Percentiles rank a stretch among this genome's conserved stretches.
These are phyloP conservation scores for Pimephales promelas DNA, from an alignment of 2,113 vertebrate species.

Conservation along the genomic window DNA sequence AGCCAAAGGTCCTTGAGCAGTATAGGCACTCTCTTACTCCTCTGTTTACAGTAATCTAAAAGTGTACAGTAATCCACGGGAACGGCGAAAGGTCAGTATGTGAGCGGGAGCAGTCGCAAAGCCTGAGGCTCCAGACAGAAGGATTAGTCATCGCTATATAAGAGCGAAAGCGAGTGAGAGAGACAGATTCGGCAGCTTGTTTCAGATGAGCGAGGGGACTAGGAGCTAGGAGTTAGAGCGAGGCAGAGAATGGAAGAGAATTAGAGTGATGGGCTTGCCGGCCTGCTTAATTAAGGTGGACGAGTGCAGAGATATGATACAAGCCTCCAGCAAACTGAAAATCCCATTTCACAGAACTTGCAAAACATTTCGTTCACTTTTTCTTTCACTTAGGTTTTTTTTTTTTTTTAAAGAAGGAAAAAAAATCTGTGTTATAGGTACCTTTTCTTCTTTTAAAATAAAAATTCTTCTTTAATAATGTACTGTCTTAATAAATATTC, in stretches of 20 bases:
- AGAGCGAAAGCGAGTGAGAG: not conserved
- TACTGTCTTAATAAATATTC: not conserved
- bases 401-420: not conserved
- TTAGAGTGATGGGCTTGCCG: conserved; percentile 34
- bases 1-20: conserved; percentile 67
- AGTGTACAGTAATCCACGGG: conserved; percentile 56
- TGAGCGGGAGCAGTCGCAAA: conserved; percentile 62
- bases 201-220: conserved; percentile 11
- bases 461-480: no score
- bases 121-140: conserved; percentile 47
- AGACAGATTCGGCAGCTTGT: conserved; percentile 35
- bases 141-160: conserved; percentile 54
- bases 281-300: conserved; percentile 37
- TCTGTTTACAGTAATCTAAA: conserved; percentile 73
- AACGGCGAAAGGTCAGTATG: conserved; percentile 74
- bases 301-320: conserved; percentile 33
- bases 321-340: conserved; percentile 31
- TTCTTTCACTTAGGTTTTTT: not conserved
- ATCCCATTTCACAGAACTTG: conserved; percentile 32
- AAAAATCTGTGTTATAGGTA: not conserved
- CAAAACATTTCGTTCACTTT: conserved; percentile 11
- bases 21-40: conserved; percentile 65
- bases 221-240: conserved; percentile 21
- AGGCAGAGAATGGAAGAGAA: conserved; percentile 35
- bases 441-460: not conserved